These are phyloP conservation scores for Parelbella ahira DNA, from an alignment of 2,888 invertebrate species.

Conservation along the genomic window DNA sequence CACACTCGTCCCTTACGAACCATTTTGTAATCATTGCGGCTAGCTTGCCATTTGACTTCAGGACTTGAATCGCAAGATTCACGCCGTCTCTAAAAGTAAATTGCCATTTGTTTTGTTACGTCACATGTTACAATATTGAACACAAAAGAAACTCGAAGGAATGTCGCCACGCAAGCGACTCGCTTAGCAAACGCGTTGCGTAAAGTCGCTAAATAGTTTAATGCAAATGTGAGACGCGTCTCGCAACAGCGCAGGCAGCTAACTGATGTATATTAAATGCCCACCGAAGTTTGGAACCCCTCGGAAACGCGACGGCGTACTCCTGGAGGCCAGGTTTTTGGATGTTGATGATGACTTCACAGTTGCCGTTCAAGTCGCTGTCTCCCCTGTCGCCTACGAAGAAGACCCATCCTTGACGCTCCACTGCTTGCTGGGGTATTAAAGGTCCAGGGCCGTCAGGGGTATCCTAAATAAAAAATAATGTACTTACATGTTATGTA, in stretches of 20 bases:
- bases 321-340: constrained; percentile 78
- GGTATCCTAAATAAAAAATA: constrained; percentile 15
- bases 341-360: constrained; percentile 22
- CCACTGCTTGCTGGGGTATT: constrained; percentile 16
- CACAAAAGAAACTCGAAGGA: too few species aligned
- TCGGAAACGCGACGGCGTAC: constrained; percentile 96
- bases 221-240: too few species aligned
- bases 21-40: constrained; percentile 89
- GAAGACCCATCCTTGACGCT: constrained; percentile 15
- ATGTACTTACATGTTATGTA: too few species aligned
- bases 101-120: constrained; percentile 1
- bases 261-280: constrained; percentile 30
- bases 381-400: constrained; percentile 5
- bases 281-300: constrained; percentile 94
- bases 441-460: constrained; percentile 18
- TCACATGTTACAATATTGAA: too few species aligned
- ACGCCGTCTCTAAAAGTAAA: constrained; percentile 89
- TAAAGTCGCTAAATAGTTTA: too few species aligned
- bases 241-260: too few species aligned
- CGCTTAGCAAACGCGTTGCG: too few species aligned
- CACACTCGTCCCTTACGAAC: constrained; percentile 76
- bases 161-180: too few species aligned
- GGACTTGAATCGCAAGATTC: constrained; percentile 93
- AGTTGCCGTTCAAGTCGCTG: constrained; percentile 6
- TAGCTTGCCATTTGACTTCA: constrained; percentile 95